phyloP scores from a whole-genome alignment of 2,113 vertebrate genomes.

The Megaceryle torquata region DNA sequence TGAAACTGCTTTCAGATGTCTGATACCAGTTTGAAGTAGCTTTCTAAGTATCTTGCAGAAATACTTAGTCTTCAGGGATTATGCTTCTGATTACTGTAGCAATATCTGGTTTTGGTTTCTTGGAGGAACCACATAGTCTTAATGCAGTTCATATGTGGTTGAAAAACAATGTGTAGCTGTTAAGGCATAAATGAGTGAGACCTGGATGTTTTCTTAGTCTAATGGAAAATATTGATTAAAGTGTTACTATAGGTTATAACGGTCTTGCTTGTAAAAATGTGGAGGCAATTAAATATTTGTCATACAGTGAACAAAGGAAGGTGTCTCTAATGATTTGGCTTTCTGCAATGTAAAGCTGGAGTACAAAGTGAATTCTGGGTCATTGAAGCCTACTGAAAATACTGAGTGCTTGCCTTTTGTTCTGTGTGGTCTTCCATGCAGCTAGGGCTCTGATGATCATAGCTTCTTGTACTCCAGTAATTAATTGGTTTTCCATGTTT shows the following conservation, averaged over 20 bases:
- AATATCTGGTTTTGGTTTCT: background rate
- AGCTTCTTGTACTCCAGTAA: background rate
- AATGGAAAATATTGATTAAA: conserved; percentile 22
- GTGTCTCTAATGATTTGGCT: background rate
- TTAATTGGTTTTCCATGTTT: background rate
- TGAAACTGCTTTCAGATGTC: background rate
- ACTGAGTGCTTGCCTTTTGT: background rate
- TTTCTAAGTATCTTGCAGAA: background rate
- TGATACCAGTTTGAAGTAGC: background rate
- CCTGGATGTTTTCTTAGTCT: background rate
- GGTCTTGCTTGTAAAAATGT: background rate
- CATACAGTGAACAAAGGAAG: background rate
- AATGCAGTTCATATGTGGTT: background rate
- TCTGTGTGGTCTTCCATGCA: background rate
- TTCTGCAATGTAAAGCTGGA: background rate
- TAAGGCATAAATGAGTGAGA: background rate
- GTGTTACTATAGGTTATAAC: background rate
- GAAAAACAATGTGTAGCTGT: background rate
- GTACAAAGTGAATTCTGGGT: background rate
- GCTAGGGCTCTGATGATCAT: background rate
- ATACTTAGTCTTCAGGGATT: background rate
- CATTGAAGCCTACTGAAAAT: background rate
- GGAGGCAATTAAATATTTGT: background rate
- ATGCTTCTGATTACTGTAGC: background rate
- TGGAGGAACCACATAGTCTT: background rate